These are phyloP conservation scores for Coremacera marginata DNA, from an alignment of 2,888 invertebrate species.

Conservation along the genomic window DNA sequence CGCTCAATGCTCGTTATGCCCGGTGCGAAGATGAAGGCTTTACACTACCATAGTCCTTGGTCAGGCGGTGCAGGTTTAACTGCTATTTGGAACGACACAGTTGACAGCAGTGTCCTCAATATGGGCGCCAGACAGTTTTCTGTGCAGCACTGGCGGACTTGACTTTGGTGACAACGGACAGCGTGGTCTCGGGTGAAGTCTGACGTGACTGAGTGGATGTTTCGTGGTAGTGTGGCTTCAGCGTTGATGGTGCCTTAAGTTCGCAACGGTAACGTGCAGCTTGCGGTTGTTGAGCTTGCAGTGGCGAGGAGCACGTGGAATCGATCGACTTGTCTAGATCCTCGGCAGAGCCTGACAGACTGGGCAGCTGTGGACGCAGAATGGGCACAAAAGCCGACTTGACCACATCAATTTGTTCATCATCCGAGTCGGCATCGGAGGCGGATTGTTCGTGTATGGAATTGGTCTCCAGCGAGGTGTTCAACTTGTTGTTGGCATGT, in stretches of 20 bases:
- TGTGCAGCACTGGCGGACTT: constrained; percentile 71
- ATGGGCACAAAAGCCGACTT: constrained; percentile 82
- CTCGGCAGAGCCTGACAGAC: constrained; percentile 61
- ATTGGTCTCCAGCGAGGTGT: constrained; percentile 75
- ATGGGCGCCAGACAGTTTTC: constrained; percentile 82
- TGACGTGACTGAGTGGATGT: constrained; percentile 61
- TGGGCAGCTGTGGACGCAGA: constrained; percentile 67
- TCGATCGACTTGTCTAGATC: constrained; percentile 63
- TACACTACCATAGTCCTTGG: not conserved
- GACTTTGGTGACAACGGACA: constrained; percentile 74
- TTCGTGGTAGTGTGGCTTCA: constrained; percentile 70
- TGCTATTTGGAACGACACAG: not conserved
- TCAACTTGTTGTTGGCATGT: constrained; percentile 62
- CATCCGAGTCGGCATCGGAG: constrained; percentile 74
- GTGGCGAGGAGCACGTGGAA: constrained; percentile 61
- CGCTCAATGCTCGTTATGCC: not conserved
- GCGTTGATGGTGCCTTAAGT: constrained; percentile 74
- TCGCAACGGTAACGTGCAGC: constrained; percentile 71
- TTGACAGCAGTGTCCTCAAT: constrained; percentile 67
- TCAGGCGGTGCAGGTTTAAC: constrained; percentile 21
- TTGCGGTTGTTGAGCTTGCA: constrained; percentile 58
- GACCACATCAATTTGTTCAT: constrained; percentile 81
- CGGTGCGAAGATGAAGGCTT: not conserved
- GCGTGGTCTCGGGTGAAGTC: constrained; percentile 59
- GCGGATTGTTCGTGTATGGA: constrained; percentile 73